Evolutionary conservation across 2,113 vertebrate species (phyloP), one percentile per base, ranked within the genome.

Genomic region (Hipposideros armiger): DNA sequence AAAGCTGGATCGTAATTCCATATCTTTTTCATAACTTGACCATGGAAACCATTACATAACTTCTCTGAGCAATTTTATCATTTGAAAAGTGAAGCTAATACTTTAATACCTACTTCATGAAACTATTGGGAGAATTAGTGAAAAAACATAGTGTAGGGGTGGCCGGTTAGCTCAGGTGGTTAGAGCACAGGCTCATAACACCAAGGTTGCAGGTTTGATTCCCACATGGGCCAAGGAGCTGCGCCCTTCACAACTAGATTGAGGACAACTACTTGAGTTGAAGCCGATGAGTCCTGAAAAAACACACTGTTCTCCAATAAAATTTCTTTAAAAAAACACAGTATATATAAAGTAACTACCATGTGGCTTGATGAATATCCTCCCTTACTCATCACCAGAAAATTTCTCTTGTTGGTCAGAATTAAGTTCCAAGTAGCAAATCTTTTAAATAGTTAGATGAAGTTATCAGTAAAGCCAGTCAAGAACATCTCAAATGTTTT

Each of bases 1-100:
- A 91, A 24, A 73, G 4, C 52, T 81, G 16, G 36, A 62, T 62
- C 62, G 4, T 74, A 74, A 76, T 81, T 19, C 52, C 45, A 54
- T n/a, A 64, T 54, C 94, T 92, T 90, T 60, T 40, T 87, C 73
- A 92, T 60, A 72, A 70, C 30, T 54, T 74, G 40, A 70, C 36
- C 32, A 45, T 17, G 28, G 40, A 66, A 7, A 87, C 26, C 40
- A 77, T 54, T 76, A 74, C 52, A 45, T 76, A 64, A 82, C 19
- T 73, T 82, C 24, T 76, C 24, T 73, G 67, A 77, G 3, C 30
- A 70, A 47, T 32, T 90, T 94, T 50, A 5, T n/a, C 26, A 54
- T 93, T 36, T 87, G 81, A 69, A 90, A 91, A 85, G 15, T 28
- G 24, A 91, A 52, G 50, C 10, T 67, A 80, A 67, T 78, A 91